A percentile compares a stretch with the other conserved stretches of the same genome.
Conservation (phyloP, 2,797 vertebrate species). For the Lagocephalus sceleratus region DNA sequence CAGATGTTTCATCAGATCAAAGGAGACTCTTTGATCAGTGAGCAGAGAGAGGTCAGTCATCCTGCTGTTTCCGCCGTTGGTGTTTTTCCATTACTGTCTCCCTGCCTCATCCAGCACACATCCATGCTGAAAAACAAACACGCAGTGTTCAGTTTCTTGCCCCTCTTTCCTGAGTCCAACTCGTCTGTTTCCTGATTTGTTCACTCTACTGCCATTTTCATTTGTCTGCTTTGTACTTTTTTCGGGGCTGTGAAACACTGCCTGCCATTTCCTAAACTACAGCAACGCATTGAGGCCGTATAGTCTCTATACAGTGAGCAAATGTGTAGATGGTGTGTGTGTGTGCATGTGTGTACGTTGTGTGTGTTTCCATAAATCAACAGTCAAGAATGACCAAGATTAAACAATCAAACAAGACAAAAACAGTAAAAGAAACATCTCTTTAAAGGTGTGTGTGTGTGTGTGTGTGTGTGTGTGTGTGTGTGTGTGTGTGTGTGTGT, state of each 20-base stretch:
- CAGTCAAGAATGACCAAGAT: constrained; percentile 30
- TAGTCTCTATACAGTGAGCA: background rate
- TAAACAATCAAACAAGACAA: no score
- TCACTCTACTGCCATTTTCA: constrained; percentile 20
- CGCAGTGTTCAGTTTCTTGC: constrained; percentile 38
- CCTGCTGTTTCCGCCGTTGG: constrained; percentile 30
- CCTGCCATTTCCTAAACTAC: constrained; percentile 25
- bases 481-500: no score
- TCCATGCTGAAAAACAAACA: constrained; percentile 28
- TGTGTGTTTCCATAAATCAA: constrained; percentile 10
- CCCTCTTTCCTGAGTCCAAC: constrained; percentile 52
- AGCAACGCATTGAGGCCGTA: no score
- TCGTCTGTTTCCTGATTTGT: constrained; percentile 56
- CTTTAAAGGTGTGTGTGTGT: constrained; percentile 23
- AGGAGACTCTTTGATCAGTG: no score
- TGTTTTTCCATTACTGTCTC: constrained; percentile 28
- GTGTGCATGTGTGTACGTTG: constrained; percentile 7
- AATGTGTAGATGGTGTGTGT: no score
- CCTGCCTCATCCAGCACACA: no score
- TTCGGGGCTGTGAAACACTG: constrained; percentile 36
- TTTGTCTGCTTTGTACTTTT: constrained; percentile 45
- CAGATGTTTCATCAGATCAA: no score
- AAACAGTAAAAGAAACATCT: no score
- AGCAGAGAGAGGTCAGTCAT: constrained; percentile 2
- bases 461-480: no score